These are phyloP conservation scores for Enteromius trimaculatus DNA, from an alignment of 2,797 vertebrate genomes.

Conservation along the genomic window DNA sequence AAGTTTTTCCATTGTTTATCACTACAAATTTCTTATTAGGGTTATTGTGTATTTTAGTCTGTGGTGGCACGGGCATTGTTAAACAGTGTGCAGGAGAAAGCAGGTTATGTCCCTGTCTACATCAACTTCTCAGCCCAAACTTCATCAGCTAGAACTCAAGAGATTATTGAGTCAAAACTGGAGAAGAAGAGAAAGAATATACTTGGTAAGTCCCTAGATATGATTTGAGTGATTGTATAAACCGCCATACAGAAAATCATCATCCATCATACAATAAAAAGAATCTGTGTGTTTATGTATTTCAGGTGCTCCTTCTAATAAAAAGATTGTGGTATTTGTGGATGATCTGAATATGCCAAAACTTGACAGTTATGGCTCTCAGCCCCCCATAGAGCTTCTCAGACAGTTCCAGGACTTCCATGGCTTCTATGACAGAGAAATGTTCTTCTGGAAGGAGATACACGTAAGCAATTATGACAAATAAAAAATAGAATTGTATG, in stretches of 20 bases:
- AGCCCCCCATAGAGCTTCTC: conserved; percentile 85
- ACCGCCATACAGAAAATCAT: not conserved
- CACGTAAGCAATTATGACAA: conserved; percentile 71
- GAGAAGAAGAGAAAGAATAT: conserved; percentile 88
- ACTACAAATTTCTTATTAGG: not conserved
- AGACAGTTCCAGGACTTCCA: conserved; percentile 88
- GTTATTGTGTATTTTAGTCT: conserved; percentile 69
- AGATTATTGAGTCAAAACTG: conserved; percentile 88
- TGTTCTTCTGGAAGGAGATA: conserved; percentile 87
- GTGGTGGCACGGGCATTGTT: conserved; percentile 83
- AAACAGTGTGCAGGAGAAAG: conserved; percentile 81
- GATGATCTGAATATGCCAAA: conserved; percentile 89
- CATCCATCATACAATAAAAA: not conserved
- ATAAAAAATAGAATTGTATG: not conserved
- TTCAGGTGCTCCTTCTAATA: conserved; percentile 82
- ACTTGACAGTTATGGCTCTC: conserved; percentile 85
- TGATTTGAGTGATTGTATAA: not conserved
- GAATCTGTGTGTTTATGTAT: conserved; percentile 14
- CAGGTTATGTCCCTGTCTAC: conserved; percentile 82
- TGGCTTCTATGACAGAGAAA: conserved; percentile 85
- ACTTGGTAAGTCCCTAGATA: conserved; percentile 74
- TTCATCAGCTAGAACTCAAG: conserved; percentile 84
- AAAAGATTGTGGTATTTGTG: conserved; percentile 84
- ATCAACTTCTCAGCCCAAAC: conserved; percentile 88
- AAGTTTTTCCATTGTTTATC: not conserved